Evolutionary conservation across 1,140 invertebrate species (phyloP).

Genomic region (Aleiodes sp.): DNA sequence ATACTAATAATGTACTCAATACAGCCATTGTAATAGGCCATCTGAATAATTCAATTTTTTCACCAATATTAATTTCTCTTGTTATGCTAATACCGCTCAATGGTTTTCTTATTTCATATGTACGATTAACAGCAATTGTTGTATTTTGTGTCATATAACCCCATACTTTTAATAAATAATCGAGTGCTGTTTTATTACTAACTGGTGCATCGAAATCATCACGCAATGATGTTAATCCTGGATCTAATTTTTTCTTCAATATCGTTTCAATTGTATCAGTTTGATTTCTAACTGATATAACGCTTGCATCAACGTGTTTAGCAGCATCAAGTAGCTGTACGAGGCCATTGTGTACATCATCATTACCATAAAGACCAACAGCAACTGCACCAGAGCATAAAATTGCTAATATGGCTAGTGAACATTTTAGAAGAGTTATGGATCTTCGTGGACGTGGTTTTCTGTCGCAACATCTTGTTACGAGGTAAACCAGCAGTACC

Average conservation of each 20-base stretch:
- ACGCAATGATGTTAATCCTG: conserved; percentile 73
- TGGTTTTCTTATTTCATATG: conserved; percentile 77
- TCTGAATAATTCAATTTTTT: conserved; percentile 72
- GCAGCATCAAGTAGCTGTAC: conserved; percentile 81
- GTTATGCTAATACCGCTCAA: conserved; percentile 75
- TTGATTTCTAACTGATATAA: conserved; percentile 81
- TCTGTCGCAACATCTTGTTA: conserved; percentile 93
- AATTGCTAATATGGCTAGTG: conserved; percentile 84
- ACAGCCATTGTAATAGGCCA: conserved; percentile 84
- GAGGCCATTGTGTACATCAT: conserved; percentile 90
- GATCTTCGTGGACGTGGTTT: conserved; percentile 85
- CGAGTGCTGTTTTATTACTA: conserved; percentile 77
- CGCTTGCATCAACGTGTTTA: conserved; percentile 78
- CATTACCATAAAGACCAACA: conserved; percentile 91
- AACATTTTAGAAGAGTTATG: conserved; percentile 84
- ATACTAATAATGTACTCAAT: conserved; percentile 78
- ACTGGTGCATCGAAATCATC: conserved; percentile 80
- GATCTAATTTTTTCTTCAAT: conserved; percentile 73
- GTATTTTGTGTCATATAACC: conserved; percentile 76
- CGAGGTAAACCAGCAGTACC: conserved; percentile 87
- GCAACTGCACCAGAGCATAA: conserved; percentile 82
- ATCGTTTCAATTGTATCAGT: conserved; percentile 68
- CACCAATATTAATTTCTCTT: conserved; percentile 60
- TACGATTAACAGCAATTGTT: conserved; percentile 74
- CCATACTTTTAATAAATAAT: conserved; percentile 72